Evolutionary conservation across 2,113 vertebrate species (phyloP).

Genomic region (Glareola pratincola): DNA sequence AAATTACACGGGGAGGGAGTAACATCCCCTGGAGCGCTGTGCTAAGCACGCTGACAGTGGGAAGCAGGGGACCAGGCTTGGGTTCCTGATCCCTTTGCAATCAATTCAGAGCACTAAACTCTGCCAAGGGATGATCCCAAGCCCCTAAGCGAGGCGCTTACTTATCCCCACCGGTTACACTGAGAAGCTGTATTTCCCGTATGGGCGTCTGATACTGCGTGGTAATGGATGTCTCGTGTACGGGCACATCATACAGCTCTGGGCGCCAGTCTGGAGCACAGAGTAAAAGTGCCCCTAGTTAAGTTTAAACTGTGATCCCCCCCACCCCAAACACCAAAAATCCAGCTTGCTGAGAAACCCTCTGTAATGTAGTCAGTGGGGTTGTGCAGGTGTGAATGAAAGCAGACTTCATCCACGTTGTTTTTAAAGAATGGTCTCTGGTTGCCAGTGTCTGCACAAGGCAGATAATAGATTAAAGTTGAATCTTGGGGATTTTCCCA

Average conservation of each 20-base stretch:
- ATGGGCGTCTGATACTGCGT: background rate
- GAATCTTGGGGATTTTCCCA: background rate
- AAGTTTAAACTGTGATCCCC: background rate
- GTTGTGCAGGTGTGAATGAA: background rate
- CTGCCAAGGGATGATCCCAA: background rate
- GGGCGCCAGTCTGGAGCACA: background rate
- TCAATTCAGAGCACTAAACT: background rate
- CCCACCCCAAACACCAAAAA: background rate
- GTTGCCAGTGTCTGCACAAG: background rate
- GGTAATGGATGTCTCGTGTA: background rate
- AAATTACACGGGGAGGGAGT: background rate
- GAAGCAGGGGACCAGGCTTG: background rate
- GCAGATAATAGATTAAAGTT: background rate
- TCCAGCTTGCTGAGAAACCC: background rate
- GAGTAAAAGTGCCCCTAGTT: background rate
- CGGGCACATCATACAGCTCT: background rate
- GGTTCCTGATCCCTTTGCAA: background rate
- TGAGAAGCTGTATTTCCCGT: fast-evolving
- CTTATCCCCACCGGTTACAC: background rate
- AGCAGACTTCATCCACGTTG: background rate
- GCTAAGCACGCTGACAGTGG: background rate
- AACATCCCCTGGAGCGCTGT: background rate
- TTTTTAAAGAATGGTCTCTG: background rate
- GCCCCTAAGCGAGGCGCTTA: fast-evolving
- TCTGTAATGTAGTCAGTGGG: background rate